Evolutionary conservation across 1,140 invertebrate genomes (phyloP), one percentile per base, ranked within the genome.

Genomic region (Drosophila virilis): DNA sequence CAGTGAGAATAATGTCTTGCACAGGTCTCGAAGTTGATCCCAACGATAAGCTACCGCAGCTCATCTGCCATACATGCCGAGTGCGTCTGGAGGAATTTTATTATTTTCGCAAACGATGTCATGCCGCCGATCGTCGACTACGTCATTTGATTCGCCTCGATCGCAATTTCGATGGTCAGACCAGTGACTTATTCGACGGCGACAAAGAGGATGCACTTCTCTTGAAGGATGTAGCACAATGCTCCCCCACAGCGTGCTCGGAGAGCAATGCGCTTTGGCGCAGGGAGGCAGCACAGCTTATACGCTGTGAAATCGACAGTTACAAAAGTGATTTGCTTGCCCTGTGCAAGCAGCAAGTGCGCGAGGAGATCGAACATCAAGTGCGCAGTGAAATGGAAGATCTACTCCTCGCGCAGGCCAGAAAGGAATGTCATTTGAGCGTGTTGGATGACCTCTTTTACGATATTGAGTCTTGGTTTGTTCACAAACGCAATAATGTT

Each of bases 211-310:
- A 70, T 15, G 66, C 62, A 1, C 22, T 50, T 1, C 7, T 32
- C 1, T 13, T 89, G n/a, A 45, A 22, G 13, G 74, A 80, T 48
- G 80, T 73, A 22, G 59, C 13, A 0, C 35, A 38, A 1, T 82
- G 83, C 33, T 61, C 50, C 4, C 0, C 7, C 6, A 73, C 59
- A 7, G 72, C 52, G 15, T 84, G 80, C 43, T 74, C 73, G 0
- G 82, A 85, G 38, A 86, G 35, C 46, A 89, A 66, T 13, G 62
- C 76, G 2, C 52, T 61, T n/a, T 88, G 83, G 83, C 83, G 83
- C 8, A 8, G 2, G 10, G 52, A 89, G 28, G 80, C 84, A 1
- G 68, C 62, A 0, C 42, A 76, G 10, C 37, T 70, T 1, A 78
- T 89, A 2, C 77, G 74, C 7, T 38, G 6, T 0, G 84, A 89